Evolutionary conservation across 2,888 invertebrate species (phyloP), one percentile per base, ranked within the genome.

Genomic region (Acanthococcus lagerstroemiae): DNA sequence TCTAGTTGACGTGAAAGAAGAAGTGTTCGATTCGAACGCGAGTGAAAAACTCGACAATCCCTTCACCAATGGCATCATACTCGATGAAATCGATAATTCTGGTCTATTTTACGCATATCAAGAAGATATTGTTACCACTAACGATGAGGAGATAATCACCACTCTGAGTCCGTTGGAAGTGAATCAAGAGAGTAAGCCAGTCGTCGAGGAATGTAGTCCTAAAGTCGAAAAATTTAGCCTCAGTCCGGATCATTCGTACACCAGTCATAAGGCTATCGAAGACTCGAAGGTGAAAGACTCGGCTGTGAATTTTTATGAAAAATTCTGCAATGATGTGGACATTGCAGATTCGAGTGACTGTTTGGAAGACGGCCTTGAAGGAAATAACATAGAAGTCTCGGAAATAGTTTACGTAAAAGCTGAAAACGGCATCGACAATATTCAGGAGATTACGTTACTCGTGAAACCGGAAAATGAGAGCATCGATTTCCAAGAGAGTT

Each of bases 391-490:
- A n/a, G 52, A 61, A 25, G 61, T 61, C 0, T 61, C 61, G 12
- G 61, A 61, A 37, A 61, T 61, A 3, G 61, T 61, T 15, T 61
- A 61, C 17, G 61, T 61, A 4, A 61, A 61, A 21, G 52, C 61
- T 19, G 61, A 50, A 37, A 61, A 61, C 30, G 61, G 61, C 1
- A 24, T 52, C 37, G 61, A 61, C 30, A 61, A 61, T 54, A 61
- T 61, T 30, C 61, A 61, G 24, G 61, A 61, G 37, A 61, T 61
- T 4, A 61, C 61, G 24, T n/a, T 61, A 7, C 27, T 61, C n/a
- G 61, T 61, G 22, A 61, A 61, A 9, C 61, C 61, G 7, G 61
- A 61, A 22, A 61, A 30, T 22, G 61, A 52, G 19, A 30, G 21
- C 6, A 27, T 61, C 30, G 61, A 61, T 37, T 61, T 61, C 24